Evolutionary conservation across 2,113 vertebrate genomes (phyloP), one percentile per base, ranked within the genome.

Genomic region (Euleptes europaea): DNA sequence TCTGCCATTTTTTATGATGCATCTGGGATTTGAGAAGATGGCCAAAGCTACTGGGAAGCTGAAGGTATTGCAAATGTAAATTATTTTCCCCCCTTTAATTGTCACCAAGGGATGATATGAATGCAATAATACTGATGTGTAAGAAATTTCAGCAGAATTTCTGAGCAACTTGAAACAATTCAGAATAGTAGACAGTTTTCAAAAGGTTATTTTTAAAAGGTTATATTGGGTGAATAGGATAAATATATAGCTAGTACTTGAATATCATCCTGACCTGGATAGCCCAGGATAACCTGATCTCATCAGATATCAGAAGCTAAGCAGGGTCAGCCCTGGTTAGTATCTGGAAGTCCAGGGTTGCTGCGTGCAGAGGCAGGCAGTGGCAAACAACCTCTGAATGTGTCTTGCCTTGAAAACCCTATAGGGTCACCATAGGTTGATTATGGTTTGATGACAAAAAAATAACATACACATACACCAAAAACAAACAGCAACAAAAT

Each of bases 1-100:
- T 7, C 92, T 99, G 83, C 98, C 98, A 0, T 97, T 96, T 89
- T 99, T 99, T 83, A 99, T 99, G 99, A 99, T 99, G 98, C 99
- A 99, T 89, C 96, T 99, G 84, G 96, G 98, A 71, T 98, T 97
- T 89, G 98, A 99, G 86, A 99, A 99, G 92, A 99, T 99, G 98
- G 93, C 84, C 88, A 99, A 99, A 93, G 98, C 98, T 35, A 97
- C 98, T 0, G 93, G 96, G 65, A 99, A 99, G 92, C 96, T 99
- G 69, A 99, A 99, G 97, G 98, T 99, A 96, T 75, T 86, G 35
- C 54, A 79, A 79, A 38, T 2, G 17, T 13, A 63, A 51, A 70
- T 51, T 12, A 21, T 38, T 57, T 67, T 77, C 17, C 38, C 69
- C 26, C 15, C 49, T 4, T n/a, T 54, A 23, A 19, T 4, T 21